A percentile compares a stretch with the other conserved stretches of the same genome.
phyloP scores from a whole-genome alignment of 2,888 invertebrate genomes.

The Acrobasis consociella region DNA sequence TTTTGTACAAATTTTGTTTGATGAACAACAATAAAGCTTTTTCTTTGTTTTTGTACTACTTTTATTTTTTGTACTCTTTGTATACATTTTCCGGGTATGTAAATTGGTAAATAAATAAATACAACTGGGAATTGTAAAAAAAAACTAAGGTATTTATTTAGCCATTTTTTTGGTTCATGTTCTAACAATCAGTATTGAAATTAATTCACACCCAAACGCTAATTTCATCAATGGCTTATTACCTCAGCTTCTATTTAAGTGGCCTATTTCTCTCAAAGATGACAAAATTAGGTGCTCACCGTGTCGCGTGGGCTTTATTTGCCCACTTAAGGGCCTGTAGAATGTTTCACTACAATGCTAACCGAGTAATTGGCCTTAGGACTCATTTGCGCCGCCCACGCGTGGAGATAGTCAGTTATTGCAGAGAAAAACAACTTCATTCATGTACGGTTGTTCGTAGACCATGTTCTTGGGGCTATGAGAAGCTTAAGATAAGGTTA shows the following conservation, averaged over 20 bases:
- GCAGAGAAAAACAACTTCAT: conserved; percentile 20
- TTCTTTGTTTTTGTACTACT: too few relatives aligned
- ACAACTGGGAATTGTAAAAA: too few relatives aligned
- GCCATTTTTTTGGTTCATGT: not conserved
- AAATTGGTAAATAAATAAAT: too few relatives aligned
- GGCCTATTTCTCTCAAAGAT: conserved; percentile 1
- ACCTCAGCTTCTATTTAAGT: conserved; percentile 17
- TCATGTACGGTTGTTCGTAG: conserved; percentile 14
- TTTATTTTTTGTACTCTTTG: too few relatives aligned
- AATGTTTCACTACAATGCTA: conserved; percentile 19
- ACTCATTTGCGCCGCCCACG: conserved; percentile 19
- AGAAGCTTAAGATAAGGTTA: conserved; percentile 13
- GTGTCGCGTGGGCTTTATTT: conserved; percentile 19
- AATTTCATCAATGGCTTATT: conserved; percentile 11
- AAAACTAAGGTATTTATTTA: too few relatives aligned
- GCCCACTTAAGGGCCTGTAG: conserved; percentile 9
- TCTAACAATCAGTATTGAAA: not conserved
- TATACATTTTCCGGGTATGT: too few relatives aligned
- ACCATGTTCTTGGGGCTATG: conserved; percentile 8
- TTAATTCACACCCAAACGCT: conserved; percentile 9
- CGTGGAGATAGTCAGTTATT: not conserved
- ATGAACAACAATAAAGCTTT: too few relatives aligned
- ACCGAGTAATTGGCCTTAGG: conserved; percentile 14
- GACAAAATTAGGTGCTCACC: conserved; percentile 10
- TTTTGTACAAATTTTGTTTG: too few relatives aligned